These are phyloP conservation scores for Zaprionus taronus DNA, from an alignment of 1,140 invertebrate species.

Conservation along the genomic window DNA sequence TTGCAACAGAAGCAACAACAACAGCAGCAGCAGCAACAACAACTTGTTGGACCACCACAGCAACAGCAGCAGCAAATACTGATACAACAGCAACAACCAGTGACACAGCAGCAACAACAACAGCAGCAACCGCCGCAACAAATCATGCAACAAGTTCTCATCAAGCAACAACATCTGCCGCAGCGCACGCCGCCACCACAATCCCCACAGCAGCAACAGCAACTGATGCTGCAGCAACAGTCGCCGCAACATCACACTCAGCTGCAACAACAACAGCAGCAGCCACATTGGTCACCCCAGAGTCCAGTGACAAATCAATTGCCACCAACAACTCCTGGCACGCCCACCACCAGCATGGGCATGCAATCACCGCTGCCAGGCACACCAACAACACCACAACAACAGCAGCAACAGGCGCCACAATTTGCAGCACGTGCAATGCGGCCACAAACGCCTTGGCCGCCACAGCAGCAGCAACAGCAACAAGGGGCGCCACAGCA, in stretches of 20 bases:
- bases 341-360: constrained; percentile 71
- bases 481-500: constrained; percentile 48
- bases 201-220: constrained; percentile 62
- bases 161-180: constrained; percentile 76
- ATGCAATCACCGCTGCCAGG: constrained; percentile 75
- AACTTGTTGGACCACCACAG: constrained; percentile 49
- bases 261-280: constrained; percentile 54
- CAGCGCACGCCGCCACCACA: constrained; percentile 75
- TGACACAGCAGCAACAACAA: constrained; percentile 58
- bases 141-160: constrained; percentile 78
- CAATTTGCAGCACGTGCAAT: constrained; percentile 64
- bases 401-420: constrained; percentile 62
- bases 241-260: constrained; percentile 72
- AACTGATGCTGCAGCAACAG: constrained; percentile 71
- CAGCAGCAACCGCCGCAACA: constrained; percentile 56
- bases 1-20: constrained; percentile 62
- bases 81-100: constrained; percentile 73
- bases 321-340: constrained; percentile 65
- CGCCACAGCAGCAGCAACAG: constrained; percentile 64
- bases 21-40: constrained; percentile 61
- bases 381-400: constrained; percentile 67
- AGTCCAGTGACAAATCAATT: constrained; percentile 70
- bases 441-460: constrained; percentile 76
- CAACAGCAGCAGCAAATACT: constrained; percentile 69
- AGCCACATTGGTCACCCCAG: constrained; percentile 67